Base-by-base conservation (phyloP, 2,888 invertebrate genomes). In the Chloroclysta siterata region DNA sequence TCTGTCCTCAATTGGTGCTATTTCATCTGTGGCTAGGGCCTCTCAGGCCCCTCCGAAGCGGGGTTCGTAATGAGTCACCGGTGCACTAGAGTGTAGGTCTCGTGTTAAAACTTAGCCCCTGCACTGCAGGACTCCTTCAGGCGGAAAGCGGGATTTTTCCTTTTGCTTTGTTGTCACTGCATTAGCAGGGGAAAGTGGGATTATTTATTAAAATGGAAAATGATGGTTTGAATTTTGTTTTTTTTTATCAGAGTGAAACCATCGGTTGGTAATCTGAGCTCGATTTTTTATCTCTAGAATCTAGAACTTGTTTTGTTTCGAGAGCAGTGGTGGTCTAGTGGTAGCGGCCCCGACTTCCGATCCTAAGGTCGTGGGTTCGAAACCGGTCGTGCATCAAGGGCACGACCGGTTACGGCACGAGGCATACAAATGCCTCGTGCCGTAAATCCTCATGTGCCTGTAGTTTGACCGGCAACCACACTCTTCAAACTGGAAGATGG, bases 71-170 rank as follows among this genome's bases (percentile, higher is more conserved):
- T 93, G 92, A 93, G 92, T 91, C 85, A 89, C 90, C 88, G 81
- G 90, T 85, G 90, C 90, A 92, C 92, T 91, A 90, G 89, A 92
- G 88, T 91, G 89, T 91, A 92, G 92, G 92, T 92, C 90, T 81
- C 75, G 86, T 83, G 87, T 85, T 87, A 83, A 88, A 89, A 85
- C 87, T 88, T 80, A 74, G 80, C 82, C 83, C 85, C 78, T 76
- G 77, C 84, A 84, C 89, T 91, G 82, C 81, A 88, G 76, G 78
- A 80, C 82, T 85, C 80, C 82, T 78, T 84, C 83, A 81, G 75
- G 89, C 83, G 88, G 85, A 90, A 89, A 82, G 78, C 79, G 77
- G 72, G 78, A 75, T 88, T 88, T 89, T 88, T 72, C 68, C 84
- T 79, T 78, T 81, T 72, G 70, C 79, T 86, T 89, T 87, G 83